Percentiles rank a stretch among this genome's conserved stretches.
Evolutionary conservation across 1,140 invertebrate species (phyloP).

Genomic region (Archivesica marissinica): DNA sequence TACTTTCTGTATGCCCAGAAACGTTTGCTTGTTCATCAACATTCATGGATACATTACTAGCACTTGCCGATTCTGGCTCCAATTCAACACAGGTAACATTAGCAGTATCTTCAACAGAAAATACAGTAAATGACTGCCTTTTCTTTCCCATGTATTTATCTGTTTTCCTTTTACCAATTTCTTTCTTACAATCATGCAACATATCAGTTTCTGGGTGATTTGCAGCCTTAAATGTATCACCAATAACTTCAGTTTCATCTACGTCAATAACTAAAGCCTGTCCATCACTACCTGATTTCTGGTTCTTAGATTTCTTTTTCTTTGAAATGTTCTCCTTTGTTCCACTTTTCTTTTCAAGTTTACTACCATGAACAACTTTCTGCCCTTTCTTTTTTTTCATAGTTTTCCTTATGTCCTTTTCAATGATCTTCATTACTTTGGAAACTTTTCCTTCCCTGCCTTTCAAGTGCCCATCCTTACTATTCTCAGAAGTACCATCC

Average conservation of each 20-base stretch:
- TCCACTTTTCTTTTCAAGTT: constrained; percentile 29
- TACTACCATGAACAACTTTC: constrained; percentile 48
- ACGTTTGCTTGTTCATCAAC: neutral
- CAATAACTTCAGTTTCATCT: neutral
- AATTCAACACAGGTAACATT: constrained; percentile 40
- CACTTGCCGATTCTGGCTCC: neutral
- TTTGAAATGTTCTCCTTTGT: constrained; percentile 6
- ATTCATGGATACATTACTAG: constrained; percentile 1
- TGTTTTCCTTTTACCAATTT: neutral
- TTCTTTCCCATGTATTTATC: neutral
- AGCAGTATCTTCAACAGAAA: constrained; percentile 45
- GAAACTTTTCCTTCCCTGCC: neutral
- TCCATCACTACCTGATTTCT: neutral
- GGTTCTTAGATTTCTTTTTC: constrained; percentile 12
- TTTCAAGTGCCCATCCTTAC: too few relatives aligned
- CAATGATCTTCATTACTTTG: too few relatives aligned
- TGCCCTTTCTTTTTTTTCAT: constrained; percentile 57
- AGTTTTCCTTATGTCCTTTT: constrained; percentile 89
- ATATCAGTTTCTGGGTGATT: neutral
- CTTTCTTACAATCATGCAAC: neutral
- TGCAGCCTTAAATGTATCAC: neutral
- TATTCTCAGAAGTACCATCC: neutral
- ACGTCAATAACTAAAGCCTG: neutral
- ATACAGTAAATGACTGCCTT: constrained; percentile 23
- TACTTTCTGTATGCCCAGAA: constrained; percentile 3